Percentiles rank a stretch among this genome's conserved stretches.
These are phyloP conservation scores for Operophtera brumata DNA, from an alignment of 2,888 invertebrate genomes.

Conservation along the genomic window DNA sequence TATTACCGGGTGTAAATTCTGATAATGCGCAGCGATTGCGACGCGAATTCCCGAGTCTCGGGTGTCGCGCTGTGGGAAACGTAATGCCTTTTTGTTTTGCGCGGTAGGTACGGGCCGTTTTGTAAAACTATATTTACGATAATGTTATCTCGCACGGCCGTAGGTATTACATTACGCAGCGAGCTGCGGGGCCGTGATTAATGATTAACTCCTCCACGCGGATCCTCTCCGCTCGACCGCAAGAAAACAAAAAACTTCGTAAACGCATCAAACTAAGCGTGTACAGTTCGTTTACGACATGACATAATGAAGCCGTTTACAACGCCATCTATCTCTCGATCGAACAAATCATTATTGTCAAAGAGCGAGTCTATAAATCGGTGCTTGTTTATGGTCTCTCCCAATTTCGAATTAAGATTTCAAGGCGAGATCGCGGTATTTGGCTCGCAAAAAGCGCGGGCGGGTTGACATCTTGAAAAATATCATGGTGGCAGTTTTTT, in stretches of 20 bases:
- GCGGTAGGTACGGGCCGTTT: slow-evolving; percentile 66
- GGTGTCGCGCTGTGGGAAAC: slow-evolving; percentile 64
- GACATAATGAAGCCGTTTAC: slow-evolving; percentile 66
- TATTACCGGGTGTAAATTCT: slow-evolving; percentile 58
- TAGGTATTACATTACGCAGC: slow-evolving; percentile 70
- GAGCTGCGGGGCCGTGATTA: slow-evolving; percentile 58
- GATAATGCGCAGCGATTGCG: slow-evolving; percentile 71
- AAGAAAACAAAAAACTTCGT: slow-evolving; percentile 46
- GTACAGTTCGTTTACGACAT: slow-evolving; percentile 35
- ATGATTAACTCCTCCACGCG: slow-evolving; percentile 58
- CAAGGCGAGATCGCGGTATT: slow-evolving; percentile 65
- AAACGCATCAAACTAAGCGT: slow-evolving; percentile 37
- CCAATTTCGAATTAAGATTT: slow-evolving; percentile 72
- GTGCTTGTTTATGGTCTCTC: slow-evolving; percentile 48
- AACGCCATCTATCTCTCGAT: slow-evolving; percentile 47
- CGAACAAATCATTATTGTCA: slow-evolving; percentile 60
- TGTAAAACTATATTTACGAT: slow-evolving; percentile 77
- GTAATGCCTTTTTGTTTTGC: slow-evolving; percentile 55
- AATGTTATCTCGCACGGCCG: slow-evolving; percentile 65
- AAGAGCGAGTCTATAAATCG: slow-evolving; percentile 63
- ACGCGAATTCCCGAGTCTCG: slow-evolving; percentile 63
- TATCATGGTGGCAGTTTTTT: slow-evolving; percentile 63
- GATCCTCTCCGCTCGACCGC: slow-evolving; percentile 44
- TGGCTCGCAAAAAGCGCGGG: slow-evolving; percentile 64
- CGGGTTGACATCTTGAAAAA: slow-evolving; percentile 73